Evolutionary conservation across 1,140 invertebrate species (phyloP).

Genomic region (Zelostemma sp.): DNA sequence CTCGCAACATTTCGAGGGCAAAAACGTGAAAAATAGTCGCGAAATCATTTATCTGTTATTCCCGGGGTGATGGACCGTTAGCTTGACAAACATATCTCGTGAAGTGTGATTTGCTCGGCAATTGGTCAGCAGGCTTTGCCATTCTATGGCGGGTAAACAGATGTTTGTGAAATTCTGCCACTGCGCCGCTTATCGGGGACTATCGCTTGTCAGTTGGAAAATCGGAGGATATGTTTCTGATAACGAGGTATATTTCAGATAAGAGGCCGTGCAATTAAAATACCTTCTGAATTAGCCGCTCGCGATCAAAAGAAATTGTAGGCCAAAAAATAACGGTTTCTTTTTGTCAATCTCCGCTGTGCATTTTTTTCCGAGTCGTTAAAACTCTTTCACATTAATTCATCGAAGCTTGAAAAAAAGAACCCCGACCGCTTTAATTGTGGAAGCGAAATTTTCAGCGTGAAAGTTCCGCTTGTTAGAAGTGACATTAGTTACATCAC

Average conservation of each 20-base stretch:
- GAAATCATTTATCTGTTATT: too few species aligned
- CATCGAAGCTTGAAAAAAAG: too few species aligned
- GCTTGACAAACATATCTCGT: neutral
- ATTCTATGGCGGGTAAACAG: neutral
- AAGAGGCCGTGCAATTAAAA: constrained; percentile 58
- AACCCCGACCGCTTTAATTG: neutral
- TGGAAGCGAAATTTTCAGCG: neutral
- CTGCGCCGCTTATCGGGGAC: constrained; percentile 32
- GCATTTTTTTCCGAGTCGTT: too few species aligned
- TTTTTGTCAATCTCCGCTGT: too few species aligned
- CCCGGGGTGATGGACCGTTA: too few species aligned
- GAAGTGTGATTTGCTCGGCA: too few species aligned
- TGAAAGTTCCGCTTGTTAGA: neutral
- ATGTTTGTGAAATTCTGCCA: constrained; percentile 29
- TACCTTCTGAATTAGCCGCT: constrained; percentile 48
- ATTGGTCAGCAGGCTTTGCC: too few species aligned
- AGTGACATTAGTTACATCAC: neutral
- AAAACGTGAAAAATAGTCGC: too few species aligned
- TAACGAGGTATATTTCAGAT: constrained; percentile 57
- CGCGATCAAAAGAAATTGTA: constrained; percentile 28
- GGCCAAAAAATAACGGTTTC: neutral
- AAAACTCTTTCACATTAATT: neutral
- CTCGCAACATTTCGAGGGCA: too few species aligned
- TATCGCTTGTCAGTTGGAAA: constrained; percentile 51
- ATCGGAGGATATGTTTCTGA: constrained; percentile 50